phyloP scores from a whole-genome alignment of 1,140 invertebrate genomes.

The Aphaenogaster rudis region DNA sequence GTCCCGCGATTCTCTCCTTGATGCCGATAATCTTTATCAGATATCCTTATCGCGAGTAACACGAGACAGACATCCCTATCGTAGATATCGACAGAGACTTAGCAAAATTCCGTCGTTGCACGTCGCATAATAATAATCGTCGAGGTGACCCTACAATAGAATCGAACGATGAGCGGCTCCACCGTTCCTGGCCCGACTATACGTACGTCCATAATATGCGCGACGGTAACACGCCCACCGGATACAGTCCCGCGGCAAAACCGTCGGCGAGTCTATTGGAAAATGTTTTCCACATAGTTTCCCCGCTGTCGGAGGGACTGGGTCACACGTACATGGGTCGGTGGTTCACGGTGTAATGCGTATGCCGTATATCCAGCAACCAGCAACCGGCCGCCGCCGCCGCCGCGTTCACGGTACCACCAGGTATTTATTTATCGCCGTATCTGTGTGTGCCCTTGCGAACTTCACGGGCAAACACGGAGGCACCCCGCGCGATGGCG shows the following conservation, averaged over 20 bases:
- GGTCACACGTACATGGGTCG: slow-evolving; percentile 67
- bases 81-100: background rate
- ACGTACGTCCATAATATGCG: slow-evolving; percentile 39
- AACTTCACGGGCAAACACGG: slow-evolving; percentile 76
- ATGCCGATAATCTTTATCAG: background rate
- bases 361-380: slow-evolving; percentile 22
- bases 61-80: background rate
- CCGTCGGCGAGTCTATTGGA: slow-evolving; percentile 57
- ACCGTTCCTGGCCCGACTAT: slow-evolving; percentile 15
- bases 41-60: slow-evolving; percentile 10
- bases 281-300: slow-evolving; percentile 78
- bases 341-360: background rate
- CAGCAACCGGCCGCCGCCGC: slow-evolving; percentile 12
- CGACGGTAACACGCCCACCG: slow-evolving; percentile 64
- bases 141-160: slow-evolving; percentile 63
- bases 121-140: slow-evolving; percentile 47
- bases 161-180: slow-evolving; percentile 58
- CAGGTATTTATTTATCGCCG: slow-evolving; percentile 79
- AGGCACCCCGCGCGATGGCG: slow-evolving; percentile 22
- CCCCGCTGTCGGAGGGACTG: slow-evolving; percentile 70
- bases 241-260: slow-evolving; percentile 67
- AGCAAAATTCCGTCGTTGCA: slow-evolving; percentile 10
- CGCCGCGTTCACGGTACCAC: slow-evolving; percentile 68
- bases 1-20: background rate
- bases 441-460: slow-evolving; percentile 76